These are phyloP conservation scores for Perca flavescens DNA, from an alignment of 2,113 vertebrate species.

Conservation along the genomic window DNA sequence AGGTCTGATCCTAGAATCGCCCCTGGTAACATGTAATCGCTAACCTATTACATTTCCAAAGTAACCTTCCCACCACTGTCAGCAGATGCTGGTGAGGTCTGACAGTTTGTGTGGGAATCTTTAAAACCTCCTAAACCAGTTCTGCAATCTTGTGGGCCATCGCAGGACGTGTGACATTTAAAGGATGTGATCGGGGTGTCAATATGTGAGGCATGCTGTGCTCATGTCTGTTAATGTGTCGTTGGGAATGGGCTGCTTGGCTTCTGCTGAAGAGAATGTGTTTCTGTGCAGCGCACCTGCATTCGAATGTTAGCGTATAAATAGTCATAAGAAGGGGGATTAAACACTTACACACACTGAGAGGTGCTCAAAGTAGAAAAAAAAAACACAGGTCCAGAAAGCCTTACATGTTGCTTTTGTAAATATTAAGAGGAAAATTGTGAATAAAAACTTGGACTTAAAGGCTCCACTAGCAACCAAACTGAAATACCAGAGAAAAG, in stretches of 20 bases:
- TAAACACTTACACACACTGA: constrained; percentile 32
- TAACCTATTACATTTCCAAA: too few species aligned
- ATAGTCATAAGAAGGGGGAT: constrained; percentile 37
- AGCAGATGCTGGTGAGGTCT: constrained; percentile 40
- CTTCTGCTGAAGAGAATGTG: constrained; percentile 21
- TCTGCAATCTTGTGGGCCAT: constrained; percentile 29
- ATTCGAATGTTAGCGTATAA: constrained; percentile 37
- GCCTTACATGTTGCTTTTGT: constrained; percentile 40
- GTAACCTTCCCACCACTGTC: too few species aligned
- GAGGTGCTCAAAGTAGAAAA: constrained; percentile 16
- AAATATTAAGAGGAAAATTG: constrained; percentile 56
- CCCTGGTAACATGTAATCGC: too few species aligned
- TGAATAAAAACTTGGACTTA: constrained; percentile 56
- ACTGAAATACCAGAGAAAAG: constrained; percentile 47
- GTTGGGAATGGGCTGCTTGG: constrained; percentile 21
- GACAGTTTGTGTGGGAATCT: constrained; percentile 43
- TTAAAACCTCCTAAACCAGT: constrained; percentile 47
- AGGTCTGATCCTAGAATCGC: too few species aligned
- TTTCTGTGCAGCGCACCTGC: constrained; percentile 27
- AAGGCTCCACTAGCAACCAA: constrained; percentile 59
- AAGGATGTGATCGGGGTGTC: constrained; percentile 53
- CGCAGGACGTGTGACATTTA: constrained; percentile 57
- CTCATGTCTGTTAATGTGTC: constrained; percentile 31
- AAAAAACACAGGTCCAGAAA: constrained; percentile 28
- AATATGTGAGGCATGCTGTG: constrained; percentile 30